phyloP scores from a whole-genome alignment of 1,140 invertebrate species.

The Meloidogyne hapla region DNA sequence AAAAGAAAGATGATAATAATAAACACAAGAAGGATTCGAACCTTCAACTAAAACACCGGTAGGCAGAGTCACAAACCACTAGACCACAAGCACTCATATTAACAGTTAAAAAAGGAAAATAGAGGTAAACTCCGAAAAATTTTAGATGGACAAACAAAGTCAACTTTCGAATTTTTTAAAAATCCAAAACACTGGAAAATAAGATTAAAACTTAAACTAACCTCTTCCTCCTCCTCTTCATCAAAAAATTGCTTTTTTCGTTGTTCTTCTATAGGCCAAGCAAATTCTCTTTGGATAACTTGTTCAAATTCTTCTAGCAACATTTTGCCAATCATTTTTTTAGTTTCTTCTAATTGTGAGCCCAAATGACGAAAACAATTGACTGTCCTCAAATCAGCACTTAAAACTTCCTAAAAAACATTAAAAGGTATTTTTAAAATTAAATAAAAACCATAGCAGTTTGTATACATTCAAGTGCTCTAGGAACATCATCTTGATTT shows the following conservation, averaged over 20 bases:
- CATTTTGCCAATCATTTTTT: conserved; percentile 93
- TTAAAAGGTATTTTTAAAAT: not conserved
- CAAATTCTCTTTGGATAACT: conserved; percentile 85
- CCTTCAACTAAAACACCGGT: too few species aligned
- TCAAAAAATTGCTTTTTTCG: conserved; percentile 62
- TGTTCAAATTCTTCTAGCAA: conserved; percentile 88
- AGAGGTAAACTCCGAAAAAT: too few species aligned
- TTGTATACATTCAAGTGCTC: conserved; percentile 90
- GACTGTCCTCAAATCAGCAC: conserved; percentile 82
- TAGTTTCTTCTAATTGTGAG: conserved; percentile 92
- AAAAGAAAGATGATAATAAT: too few species aligned
- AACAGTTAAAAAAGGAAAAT: conserved; percentile 16
- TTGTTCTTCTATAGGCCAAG: conserved; percentile 75
- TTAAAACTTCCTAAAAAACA: conserved; percentile 65
- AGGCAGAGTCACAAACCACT: too few species aligned
- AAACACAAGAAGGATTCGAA: too few species aligned
- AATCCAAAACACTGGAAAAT: too few species aligned
- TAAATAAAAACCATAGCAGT: conserved; percentile 76
- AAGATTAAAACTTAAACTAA: not conserved
- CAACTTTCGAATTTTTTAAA: too few species aligned
- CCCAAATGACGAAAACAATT: conserved; percentile 91
- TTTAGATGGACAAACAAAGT: too few species aligned
- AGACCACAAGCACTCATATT: too few species aligned
- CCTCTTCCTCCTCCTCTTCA: not conserved
- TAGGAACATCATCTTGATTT: conserved; percentile 93